phyloP scores from a whole-genome alignment of 2,113 vertebrate genomes.

The Odocoileus hemionus region DNA sequence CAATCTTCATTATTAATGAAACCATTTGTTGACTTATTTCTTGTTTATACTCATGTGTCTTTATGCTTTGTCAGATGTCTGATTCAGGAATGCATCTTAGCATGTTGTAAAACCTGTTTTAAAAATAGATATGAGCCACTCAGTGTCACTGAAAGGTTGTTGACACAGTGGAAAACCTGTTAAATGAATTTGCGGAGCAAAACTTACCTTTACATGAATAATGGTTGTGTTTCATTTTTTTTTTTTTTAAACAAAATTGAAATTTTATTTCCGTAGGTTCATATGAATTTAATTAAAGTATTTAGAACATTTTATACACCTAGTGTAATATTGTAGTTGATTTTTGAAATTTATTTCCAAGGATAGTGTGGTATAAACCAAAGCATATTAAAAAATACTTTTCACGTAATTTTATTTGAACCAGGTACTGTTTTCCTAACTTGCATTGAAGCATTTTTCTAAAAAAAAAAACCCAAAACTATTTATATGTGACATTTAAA shows the following conservation, averaged over 20 bases:
- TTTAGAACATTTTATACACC: not conserved
- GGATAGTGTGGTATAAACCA: conserved; percentile 13
- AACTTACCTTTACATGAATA: not conserved
- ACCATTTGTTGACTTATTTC: conserved; percentile 3
- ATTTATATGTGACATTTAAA: not conserved
- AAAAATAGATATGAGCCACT: conserved; percentile 60
- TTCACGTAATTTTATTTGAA: conserved; percentile 27
- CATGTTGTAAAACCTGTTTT: conserved; percentile 56
- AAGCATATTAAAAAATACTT: not conserved
- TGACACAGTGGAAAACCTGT: conserved; percentile 52
- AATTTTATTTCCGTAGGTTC: not conserved
- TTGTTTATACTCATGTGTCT: not conserved
- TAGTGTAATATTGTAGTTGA: not conserved
- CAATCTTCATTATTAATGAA: conserved; percentile 10
- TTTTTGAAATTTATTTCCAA: conserved; percentile 23
- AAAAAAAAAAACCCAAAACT: not conserved
- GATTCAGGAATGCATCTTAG: conserved; percentile 30
- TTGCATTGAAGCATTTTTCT: not conserved
- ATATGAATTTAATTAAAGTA: not conserved
- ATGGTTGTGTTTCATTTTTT: not conserved
- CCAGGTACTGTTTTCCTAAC: not conserved
- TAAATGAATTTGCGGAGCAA: conserved; percentile 43
- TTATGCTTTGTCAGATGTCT: conserved; percentile 21
- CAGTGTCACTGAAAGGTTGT: conserved; percentile 24
- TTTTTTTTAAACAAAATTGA: not conserved